These are phyloP conservation scores for Pheosia tremula DNA, from an alignment of 2,888 invertebrate species.

Conservation along the genomic window DNA sequence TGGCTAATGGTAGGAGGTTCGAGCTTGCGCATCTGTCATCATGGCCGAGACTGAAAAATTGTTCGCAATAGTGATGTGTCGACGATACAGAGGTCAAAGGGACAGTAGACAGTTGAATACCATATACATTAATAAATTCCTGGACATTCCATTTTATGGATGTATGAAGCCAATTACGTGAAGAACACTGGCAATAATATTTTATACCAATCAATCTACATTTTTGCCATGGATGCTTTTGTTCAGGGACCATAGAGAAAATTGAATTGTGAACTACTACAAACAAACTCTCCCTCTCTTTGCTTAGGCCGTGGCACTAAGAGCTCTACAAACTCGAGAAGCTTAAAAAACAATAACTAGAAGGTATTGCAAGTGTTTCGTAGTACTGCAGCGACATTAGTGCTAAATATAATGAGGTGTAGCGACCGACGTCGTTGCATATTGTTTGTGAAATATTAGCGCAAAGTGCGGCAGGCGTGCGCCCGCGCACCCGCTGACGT, in stretches of 20 bases:
- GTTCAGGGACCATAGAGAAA: no score
- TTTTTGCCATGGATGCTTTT: no score
- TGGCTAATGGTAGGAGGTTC: neutral
- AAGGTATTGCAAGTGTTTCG: neutral
- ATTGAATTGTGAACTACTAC: no score
- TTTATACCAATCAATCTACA: no score
- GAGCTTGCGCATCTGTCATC: neutral
- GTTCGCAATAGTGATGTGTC: no score
- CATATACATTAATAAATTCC: no score
- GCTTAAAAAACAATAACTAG: neutral
- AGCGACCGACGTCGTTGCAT: neutral
- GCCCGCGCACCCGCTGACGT: constrained; percentile 14
- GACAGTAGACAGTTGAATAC: no score
- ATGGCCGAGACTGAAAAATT: no score
- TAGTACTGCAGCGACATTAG: neutral
- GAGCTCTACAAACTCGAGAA: neutral
- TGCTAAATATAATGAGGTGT: constrained; percentile 16
- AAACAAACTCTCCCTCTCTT: neutral
- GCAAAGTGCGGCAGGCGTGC: constrained; percentile 18
- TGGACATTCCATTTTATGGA: no score
- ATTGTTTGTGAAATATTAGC: constrained; percentile 29
- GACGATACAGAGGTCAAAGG: no score
- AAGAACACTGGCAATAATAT: no score
- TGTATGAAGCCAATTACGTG: no score
- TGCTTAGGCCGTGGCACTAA: neutral